phyloP scores from a whole-genome alignment of 2,113 vertebrate species.

The Nematolebias whitei region DNA sequence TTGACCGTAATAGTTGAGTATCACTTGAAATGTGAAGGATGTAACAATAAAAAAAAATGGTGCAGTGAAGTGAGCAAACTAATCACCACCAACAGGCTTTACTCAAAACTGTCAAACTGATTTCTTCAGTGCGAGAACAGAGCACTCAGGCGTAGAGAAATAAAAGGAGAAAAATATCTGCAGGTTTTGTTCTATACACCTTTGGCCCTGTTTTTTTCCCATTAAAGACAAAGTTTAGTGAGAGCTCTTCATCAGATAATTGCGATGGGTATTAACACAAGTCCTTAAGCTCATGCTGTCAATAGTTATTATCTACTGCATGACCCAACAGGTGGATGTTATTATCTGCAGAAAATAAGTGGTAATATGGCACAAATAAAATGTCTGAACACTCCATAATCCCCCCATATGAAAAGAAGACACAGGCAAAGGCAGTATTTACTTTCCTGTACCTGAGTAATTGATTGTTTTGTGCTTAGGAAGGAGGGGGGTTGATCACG shows the following conservation, averaged over 20 bases:
- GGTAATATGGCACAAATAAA: neutral
- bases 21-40: neutral
- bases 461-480: slow-evolving; percentile 32
- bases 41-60: neutral
- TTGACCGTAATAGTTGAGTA: neutral
- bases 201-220: slow-evolving; percentile 54
- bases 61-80: slow-evolving; percentile 1
- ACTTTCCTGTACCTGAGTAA: slow-evolving; percentile 39
- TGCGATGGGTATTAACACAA: slow-evolving; percentile 38
- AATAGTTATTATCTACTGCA: slow-evolving; percentile 26
- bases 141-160: neutral
- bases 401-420: slow-evolving; percentile 1
- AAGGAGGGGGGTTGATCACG: slow-evolving; percentile 22
- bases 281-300: slow-evolving; percentile 33
- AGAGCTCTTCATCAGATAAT: slow-evolving; percentile 56
- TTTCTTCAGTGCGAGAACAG: slow-evolving; percentile 21
- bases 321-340: slow-evolving; percentile 29
- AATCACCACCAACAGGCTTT: slow-evolving; percentile 23
- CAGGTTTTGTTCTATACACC: slow-evolving; percentile 15
- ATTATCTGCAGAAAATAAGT: slow-evolving; percentile 14
- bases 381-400: slow-evolving; percentile 1
- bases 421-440: slow-evolving; percentile 24
- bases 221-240: slow-evolving; percentile 13
- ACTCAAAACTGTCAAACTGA: slow-evolving; percentile 26
- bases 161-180: neutral